phyloP scores from a whole-genome alignment of 2,888 invertebrate species.

The Clostera curtula region DNA sequence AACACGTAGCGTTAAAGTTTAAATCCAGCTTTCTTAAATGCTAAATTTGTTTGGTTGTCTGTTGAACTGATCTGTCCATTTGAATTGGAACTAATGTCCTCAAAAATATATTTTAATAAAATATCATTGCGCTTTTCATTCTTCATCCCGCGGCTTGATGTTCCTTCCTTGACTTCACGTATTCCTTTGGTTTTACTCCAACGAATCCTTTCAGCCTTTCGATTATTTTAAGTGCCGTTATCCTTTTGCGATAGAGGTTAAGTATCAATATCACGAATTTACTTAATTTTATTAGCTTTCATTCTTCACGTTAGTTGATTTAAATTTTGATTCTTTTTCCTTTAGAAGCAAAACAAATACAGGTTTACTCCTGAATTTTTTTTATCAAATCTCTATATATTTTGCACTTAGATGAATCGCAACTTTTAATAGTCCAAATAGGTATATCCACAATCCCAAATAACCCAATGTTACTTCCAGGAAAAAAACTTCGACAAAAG shows the following conservation, averaged over 20 bases:
- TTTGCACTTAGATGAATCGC: too few relatives aligned
- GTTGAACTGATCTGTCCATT: conserved; percentile 64
- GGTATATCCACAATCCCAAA: too few relatives aligned
- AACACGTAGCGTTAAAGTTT: conserved; percentile 38
- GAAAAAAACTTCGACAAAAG: conserved; percentile 85
- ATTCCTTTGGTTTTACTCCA: conserved; percentile 14
- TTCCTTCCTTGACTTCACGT: conserved; percentile 28
- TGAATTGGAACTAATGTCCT: conserved; percentile 58
- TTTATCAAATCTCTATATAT: too few relatives aligned
- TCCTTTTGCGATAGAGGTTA: conserved; percentile 18
- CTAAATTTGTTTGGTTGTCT: conserved; percentile 44
- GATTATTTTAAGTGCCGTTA: conserved; percentile 13
- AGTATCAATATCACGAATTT: too few relatives aligned
- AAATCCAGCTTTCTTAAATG: conserved; percentile 58
- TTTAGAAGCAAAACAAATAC: too few relatives aligned
- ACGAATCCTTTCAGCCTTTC: conserved; percentile 12
- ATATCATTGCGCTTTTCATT: conserved; percentile 67
- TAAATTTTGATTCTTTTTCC: too few relatives aligned
- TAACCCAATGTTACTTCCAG: conserved; percentile 62
- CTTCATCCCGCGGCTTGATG: conserved; percentile 52
- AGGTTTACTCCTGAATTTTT: too few relatives aligned
- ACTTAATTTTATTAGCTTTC: too few relatives aligned
- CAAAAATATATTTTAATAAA: conserved; percentile 68
- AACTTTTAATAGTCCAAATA: too few relatives aligned
- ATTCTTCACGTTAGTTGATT: too few relatives aligned